phyloP scores from a whole-genome alignment of 2,113 vertebrate species.

The Galeopterus variegatus region DNA sequence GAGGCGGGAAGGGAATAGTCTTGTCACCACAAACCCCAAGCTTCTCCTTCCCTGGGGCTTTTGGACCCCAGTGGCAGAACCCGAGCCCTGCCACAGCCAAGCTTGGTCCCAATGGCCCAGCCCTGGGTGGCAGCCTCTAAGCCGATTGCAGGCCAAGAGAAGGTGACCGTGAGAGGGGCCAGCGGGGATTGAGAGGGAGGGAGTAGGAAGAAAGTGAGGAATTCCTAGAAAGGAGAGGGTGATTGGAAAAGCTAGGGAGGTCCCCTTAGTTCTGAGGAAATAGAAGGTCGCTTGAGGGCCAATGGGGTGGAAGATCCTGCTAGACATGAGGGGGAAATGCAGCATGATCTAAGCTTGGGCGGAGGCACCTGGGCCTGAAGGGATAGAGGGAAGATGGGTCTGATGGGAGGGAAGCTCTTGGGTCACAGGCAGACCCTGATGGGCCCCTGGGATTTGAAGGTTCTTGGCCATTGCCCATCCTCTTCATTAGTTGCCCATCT shows the following conservation, averaged over 20 bases:
- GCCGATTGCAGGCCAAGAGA: constrained; percentile 75
- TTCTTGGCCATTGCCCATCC: not conserved
- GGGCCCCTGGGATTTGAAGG: not conserved
- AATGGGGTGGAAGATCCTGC: not conserved
- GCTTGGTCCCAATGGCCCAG: constrained; percentile 3
- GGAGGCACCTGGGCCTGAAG: not conserved
- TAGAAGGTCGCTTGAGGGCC: not conserved
- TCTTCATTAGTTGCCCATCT: not conserved
- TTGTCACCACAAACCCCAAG: not conserved
- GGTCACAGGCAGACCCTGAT: not conserved
- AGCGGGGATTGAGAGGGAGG: not conserved
- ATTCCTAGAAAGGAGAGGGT: not conserved
- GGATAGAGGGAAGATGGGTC: too few species aligned
- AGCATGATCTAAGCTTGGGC: not conserved
- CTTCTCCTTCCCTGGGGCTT: not conserved
- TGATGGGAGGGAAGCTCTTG: not conserved
- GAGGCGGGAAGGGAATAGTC: not conserved
- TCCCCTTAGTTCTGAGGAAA: not conserved
- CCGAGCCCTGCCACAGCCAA: not conserved
- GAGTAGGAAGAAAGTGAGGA: constrained; percentile 23
- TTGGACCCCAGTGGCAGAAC: not conserved
- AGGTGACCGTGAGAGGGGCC: constrained; percentile 77
- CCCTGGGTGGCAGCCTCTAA: constrained; percentile 63
- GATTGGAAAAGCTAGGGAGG: not conserved
- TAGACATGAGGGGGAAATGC: not conserved